Evolutionary conservation across 2,797 vertebrate genomes (phyloP).

Genomic region (Amblyopsis hoosieri): DNA sequence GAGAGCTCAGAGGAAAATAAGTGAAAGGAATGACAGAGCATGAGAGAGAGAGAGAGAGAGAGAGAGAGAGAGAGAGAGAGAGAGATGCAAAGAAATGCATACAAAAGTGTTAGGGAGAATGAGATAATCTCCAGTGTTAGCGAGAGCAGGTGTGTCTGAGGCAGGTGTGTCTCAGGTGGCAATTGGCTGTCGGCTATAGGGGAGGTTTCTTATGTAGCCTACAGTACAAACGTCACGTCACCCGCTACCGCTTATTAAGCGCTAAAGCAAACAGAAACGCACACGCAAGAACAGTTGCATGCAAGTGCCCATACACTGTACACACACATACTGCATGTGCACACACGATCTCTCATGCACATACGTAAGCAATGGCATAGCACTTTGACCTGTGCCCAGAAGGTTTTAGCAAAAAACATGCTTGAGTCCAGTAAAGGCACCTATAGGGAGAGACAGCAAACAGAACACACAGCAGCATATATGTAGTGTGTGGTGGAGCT

Average conservation of each 20-base stretch:
- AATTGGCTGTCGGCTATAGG: conserved; percentile 23
- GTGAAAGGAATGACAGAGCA: not conserved
- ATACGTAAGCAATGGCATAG: too few relatives aligned
- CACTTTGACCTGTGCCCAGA: too few relatives aligned
- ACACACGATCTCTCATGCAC: conserved; percentile 8
- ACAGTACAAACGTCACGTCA: conserved; percentile 22
- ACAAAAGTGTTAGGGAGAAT: not conserved
- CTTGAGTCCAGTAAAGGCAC: too few relatives aligned
- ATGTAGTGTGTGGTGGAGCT: conserved; percentile 6
- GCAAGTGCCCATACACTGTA: conserved; percentile 3
- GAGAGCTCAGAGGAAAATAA: not conserved
- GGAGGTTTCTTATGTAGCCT: conserved; percentile 26
- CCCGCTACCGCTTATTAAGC: conserved; percentile 19
- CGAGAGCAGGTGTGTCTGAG: not conserved
- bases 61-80: conserved; percentile 3
- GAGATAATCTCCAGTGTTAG: conserved; percentile 27
- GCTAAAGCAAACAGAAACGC: not conserved
- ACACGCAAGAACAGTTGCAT: not conserved
- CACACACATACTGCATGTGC: conserved; percentile 20
- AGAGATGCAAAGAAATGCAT: not conserved
- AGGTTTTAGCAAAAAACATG: too few relatives aligned
- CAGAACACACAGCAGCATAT: conserved; percentile 6
- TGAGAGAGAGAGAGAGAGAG: not conserved
- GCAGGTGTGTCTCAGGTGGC: conserved; percentile 25
- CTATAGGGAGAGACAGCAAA: too few relatives aligned